phyloP scores from a whole-genome alignment of 2,797 vertebrate species.

The Acanthurus lineatus region DNA sequence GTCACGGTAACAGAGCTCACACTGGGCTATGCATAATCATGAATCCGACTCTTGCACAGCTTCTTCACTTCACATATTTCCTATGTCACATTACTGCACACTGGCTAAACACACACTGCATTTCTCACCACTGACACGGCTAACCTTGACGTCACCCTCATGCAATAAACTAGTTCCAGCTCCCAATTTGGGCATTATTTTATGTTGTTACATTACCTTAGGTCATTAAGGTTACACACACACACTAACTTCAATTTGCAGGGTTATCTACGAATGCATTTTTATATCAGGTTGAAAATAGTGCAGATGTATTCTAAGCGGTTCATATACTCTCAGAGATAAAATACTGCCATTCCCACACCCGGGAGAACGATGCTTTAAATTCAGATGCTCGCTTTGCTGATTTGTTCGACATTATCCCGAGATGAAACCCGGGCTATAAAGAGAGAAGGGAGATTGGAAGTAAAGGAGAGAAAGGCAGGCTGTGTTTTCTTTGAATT shows the following conservation, averaged over 20 bases:
- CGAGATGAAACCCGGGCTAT: constrained; percentile 71
- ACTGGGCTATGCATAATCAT: constrained; percentile 76
- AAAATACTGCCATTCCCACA: constrained; percentile 50
- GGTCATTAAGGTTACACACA: constrained; percentile 24
- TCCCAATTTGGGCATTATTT: constrained; percentile 30
- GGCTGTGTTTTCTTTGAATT: constrained; percentile 78
- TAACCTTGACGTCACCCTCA: constrained; percentile 55
- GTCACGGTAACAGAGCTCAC: constrained; percentile 75
- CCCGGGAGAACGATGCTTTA: constrained; percentile 53
- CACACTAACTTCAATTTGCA: constrained; percentile 24
- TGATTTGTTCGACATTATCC: constrained; percentile 81
- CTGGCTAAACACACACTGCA: constrained; percentile 17
- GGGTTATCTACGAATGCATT: constrained; percentile 47
- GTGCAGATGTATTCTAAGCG: constrained; percentile 25
- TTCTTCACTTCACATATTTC: constrained; percentile 54
- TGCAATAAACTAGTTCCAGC: constrained; percentile 12
- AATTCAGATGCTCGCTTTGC: constrained; percentile 70
- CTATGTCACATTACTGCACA: constrained; percentile 21
- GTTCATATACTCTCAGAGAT: constrained; percentile 51
- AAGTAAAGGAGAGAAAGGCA: constrained; percentile 62
- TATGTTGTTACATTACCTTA: background rate
- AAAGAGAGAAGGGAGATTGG: constrained; percentile 64
- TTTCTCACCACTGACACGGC: constrained; percentile 29
- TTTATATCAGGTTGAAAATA: constrained; percentile 35
- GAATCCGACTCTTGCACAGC: constrained; percentile 53